A percentile compares a stretch with the other conserved stretches of the same genome.
These are phyloP conservation scores for Sebastes ruberrimus DNA, from an alignment of 2,797 vertebrate species.

Conservation along the genomic window DNA sequence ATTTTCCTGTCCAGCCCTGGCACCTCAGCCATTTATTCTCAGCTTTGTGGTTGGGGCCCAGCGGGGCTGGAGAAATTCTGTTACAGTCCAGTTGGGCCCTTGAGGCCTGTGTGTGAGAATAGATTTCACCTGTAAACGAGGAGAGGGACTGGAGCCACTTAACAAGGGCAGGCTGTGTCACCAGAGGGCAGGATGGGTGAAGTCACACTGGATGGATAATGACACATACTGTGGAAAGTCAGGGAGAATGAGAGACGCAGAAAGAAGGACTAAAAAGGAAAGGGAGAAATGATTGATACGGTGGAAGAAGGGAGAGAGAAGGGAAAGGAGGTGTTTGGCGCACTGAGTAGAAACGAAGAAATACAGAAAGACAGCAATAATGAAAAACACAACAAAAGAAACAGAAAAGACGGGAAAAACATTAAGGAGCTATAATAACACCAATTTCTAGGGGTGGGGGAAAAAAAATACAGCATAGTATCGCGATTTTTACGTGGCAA, in stretches of 20 bases:
- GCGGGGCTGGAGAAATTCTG: conserved; percentile 98
- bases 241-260: conserved; percentile 10
- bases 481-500: no score
- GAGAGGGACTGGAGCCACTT: conserved; percentile 76
- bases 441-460: background rate
- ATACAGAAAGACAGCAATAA: background rate
- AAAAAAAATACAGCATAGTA: no score
- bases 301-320: background rate
- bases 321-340: background rate
- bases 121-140: conserved; percentile 98
- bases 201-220: conserved; percentile 75
- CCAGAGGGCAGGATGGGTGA: conserved; percentile 72
- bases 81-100: conserved; percentile 97
- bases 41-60: conserved; percentile 96
- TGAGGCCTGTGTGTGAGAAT: conserved; percentile 98
- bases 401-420: background rate
- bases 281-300: conserved; percentile 15
- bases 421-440: background rate
- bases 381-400: background rate
- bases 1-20: conserved; percentile 99
- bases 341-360: background rate
- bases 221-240: conserved; percentile 44
- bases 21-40: conserved; percentile 99
- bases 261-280: background rate
- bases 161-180: conserved; percentile 80